These are phyloP conservation scores for Atherinosoma microstoma DNA, from an alignment of 2,797 vertebrate species.

Conservation along the genomic window DNA sequence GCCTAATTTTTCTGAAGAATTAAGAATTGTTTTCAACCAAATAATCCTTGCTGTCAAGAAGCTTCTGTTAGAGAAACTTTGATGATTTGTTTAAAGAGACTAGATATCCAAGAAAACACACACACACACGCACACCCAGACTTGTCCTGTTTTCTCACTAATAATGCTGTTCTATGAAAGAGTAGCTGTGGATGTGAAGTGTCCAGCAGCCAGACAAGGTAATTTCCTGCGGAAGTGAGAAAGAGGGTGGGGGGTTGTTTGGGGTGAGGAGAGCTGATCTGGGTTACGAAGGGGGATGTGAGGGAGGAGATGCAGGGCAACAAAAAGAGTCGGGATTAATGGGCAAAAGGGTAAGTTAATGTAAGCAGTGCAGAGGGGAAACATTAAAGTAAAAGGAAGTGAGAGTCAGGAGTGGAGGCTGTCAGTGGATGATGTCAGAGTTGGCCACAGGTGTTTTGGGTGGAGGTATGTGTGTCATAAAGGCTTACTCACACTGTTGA, in stretches of 20 bases:
- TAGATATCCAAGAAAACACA: background rate
- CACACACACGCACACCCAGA: conserved; percentile 14
- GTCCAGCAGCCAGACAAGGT: conserved; percentile 72
- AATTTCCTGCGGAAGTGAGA: conserved; percentile 81
- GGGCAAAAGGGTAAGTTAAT: conserved; percentile 58
- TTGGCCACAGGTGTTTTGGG: conserved; percentile 58
- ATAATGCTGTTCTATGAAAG: conserved; percentile 39
- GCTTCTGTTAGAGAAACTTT: background rate
- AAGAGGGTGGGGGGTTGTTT: conserved; percentile 10
- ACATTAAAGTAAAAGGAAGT: conserved; percentile 44
- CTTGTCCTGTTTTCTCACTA: conserved; percentile 45
- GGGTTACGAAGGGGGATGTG: conserved; percentile 21
- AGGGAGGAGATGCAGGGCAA: conserved; percentile 8
- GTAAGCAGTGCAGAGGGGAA: conserved; percentile 23
- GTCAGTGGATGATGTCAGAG: conserved; percentile 43
- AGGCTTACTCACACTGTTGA: conserved; percentile 31
- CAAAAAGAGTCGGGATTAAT: conserved; percentile 47
- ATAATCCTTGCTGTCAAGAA: background rate
- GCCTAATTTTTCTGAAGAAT: background rate
- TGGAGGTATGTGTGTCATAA: conserved; percentile 30
- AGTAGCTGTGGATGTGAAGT: conserved; percentile 48
- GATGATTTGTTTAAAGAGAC: background rate
- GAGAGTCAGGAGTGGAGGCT: conserved; percentile 8
- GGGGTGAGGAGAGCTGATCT: conserved; percentile 33
- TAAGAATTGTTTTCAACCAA: background rate